Base-by-base conservation (phyloP, 2,113 vertebrate genomes). In the Dolichallabes microphthalmus region DNA sequence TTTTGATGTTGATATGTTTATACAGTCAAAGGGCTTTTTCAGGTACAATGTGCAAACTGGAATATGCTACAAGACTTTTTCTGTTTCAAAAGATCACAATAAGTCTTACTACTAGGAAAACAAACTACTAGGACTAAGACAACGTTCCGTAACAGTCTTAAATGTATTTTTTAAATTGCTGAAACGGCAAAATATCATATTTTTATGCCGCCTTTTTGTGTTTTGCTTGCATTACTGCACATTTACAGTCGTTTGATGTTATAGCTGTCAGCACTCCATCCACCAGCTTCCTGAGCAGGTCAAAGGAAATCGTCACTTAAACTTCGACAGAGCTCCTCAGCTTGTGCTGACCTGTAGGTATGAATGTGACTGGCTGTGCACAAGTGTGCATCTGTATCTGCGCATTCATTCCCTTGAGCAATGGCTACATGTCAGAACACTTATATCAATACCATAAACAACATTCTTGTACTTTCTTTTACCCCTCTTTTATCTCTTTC, bases 391-490 rank as follows among this genome's bases (percentile, higher is more conserved):
- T 19, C 58, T 78, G 53, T 22, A 73, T 19, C 58, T 78, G 53
- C 17, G 20, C 77, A 66, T 79, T 81, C 50, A 75, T 57, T 22
- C 58, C 85, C 58, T 57, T 17, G 19, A 73, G 86, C 71, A 30
- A 27, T 13, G 75, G 66, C 10, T 39, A 84, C 86, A 84, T 87
- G 82, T 86, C 88, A 52, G 79, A 64, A 85, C 81, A 58, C 63
- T 61, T 39, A 77, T 39, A 52, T 60, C 52, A 6, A 57, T 20
- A 83, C 30, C 30, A 74, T 35, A 71, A 82, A 52, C 61, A 64
- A 61, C 55, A 52, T 35, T 13, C 63, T 58, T 45, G 0, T 73
- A 75, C 60, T 7, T 82, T 69, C 68, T 60, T 45, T 45, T n/a
- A 35, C 55, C 63, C 12, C 58, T 58, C 27, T 61, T 45, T 55